phyloP scores from a whole-genome alignment of 1,140 invertebrate genomes.

The Tetranychus cinnabarinus region DNA sequence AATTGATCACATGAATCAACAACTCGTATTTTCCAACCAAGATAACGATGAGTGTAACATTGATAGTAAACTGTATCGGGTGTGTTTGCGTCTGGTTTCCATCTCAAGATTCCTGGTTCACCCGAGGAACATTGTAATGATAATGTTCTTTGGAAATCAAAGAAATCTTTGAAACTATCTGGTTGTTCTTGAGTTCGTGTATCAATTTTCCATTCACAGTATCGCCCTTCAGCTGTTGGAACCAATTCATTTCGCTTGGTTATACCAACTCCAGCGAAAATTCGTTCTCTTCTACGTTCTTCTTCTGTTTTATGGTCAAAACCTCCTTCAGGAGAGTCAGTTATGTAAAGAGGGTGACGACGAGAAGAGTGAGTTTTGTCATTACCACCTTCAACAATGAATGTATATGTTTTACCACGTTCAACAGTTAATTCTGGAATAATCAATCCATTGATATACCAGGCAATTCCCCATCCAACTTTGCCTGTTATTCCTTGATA shows the following conservation, averaged over 20 bases:
- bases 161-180: not conserved
- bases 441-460: slow-evolving; percentile 67
- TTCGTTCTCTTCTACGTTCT: not conserved
- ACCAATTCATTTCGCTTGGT: slow-evolving; percentile 49
- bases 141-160: slow-evolving; percentile 48
- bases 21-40: slow-evolving; percentile 66
- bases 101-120: slow-evolving; percentile 49
- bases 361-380: slow-evolving; percentile 48
- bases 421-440: slow-evolving; percentile 74
- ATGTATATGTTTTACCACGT: slow-evolving; percentile 65
- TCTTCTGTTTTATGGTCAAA: slow-evolving; percentile 46
- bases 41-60: slow-evolving; percentile 63
- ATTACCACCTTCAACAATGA: slow-evolving; percentile 63
- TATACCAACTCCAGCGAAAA: slow-evolving; percentile 13
- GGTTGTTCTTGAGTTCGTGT: slow-evolving; percentile 29
- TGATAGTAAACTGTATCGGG: slow-evolving; percentile 81
- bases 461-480: slow-evolving; percentile 75
- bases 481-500: slow-evolving; percentile 25
- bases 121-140: slow-evolving; percentile 52
- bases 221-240: slow-evolving; percentile 37
- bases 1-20: slow-evolving; percentile 1
- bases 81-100: slow-evolving; percentile 61
- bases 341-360: slow-evolving; percentile 89
- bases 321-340: slow-evolving; percentile 70
- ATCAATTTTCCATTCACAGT: slow-evolving; percentile 52